These are phyloP conservation scores for Crossaster papposus DNA, from an alignment of 53 echinoderm and acorn worm species.

Conservation along the genomic window DNA sequence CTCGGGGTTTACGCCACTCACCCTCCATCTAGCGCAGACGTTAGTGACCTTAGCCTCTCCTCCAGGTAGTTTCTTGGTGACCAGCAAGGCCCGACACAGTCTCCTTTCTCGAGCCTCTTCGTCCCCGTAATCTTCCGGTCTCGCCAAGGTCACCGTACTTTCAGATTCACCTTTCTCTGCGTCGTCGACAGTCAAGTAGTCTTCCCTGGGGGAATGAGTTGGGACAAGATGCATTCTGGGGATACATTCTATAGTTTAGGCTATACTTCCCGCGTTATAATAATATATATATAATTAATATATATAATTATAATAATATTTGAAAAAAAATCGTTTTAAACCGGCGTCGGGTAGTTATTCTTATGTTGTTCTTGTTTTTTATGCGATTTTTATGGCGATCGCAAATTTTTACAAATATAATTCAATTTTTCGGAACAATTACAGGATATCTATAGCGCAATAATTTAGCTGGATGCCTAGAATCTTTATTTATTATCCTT, in stretches of 20 bases:
- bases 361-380: no score
- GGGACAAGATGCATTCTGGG: neutral
- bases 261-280: neutral
- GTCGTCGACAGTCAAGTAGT: neutral
- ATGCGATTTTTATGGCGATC: no score
- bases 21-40: constrained; percentile 44
- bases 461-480: no score
- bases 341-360: no score
- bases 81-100: constrained; percentile 66
- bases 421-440: no score
- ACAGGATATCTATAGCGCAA: no score
- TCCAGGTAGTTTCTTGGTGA: constrained; percentile 67
- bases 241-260: neutral
- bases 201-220: constrained; percentile 11
- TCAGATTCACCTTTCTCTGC: constrained; percentile 3
- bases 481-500: no score
- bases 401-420: no score
- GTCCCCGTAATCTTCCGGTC: neutral
- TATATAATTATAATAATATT: no score
- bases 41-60: constrained; percentile 47
- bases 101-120: constrained; percentile 11
- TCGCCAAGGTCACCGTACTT: constrained; percentile 1
- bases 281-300: no score
- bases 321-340: no score
- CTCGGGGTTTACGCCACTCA: neutral